phyloP scores from a whole-genome alignment of 1,140 invertebrate genomes.

The Cyrtorhinus lividipennis region DNA sequence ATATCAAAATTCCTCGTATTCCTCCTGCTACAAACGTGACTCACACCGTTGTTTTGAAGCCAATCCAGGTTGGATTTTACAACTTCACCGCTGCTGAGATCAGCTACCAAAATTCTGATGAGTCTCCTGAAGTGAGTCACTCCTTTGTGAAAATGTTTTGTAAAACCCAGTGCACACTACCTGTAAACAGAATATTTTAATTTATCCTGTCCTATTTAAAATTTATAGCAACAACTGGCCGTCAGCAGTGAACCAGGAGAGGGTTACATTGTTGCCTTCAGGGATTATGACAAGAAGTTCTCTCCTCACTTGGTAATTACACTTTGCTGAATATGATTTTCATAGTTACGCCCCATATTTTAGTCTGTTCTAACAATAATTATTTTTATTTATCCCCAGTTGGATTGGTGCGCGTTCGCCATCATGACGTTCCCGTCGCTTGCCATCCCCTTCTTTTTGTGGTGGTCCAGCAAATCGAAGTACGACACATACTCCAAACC shows the following conservation, averaged over 20 bases:
- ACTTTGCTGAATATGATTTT: conserved; percentile 1
- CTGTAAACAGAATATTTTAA: no score
- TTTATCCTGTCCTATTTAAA: not conserved
- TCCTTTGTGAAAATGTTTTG: no score
- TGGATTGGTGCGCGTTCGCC: conserved; percentile 93
- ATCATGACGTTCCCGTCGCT: conserved; percentile 91
- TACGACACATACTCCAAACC: conserved; percentile 64
- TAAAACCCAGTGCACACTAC: no score
- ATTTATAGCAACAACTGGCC: no score
- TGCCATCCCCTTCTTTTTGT: conserved; percentile 84
- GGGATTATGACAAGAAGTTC: conserved; percentile 95
- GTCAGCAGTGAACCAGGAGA: conserved; percentile 93
- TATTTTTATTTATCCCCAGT: conserved; percentile 33
- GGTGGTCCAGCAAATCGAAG: conserved; percentile 89
- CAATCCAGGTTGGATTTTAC: conserved; percentile 82
- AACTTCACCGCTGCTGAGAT: conserved; percentile 94
- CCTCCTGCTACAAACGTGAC: conserved; percentile 83
- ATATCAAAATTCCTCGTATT: conserved; percentile 72
- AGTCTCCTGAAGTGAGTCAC: conserved; percentile 46
- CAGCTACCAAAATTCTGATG: conserved; percentile 69
- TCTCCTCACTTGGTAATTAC: conserved; percentile 83
- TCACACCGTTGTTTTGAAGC: conserved; percentile 82
- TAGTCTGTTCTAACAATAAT: not conserved
- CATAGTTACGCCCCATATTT: not conserved
- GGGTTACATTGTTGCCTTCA: conserved; percentile 85